These are phyloP conservation scores for Monarcha castaneiventris DNA, from an alignment of 2,113 vertebrate species.

Conservation along the genomic window DNA sequence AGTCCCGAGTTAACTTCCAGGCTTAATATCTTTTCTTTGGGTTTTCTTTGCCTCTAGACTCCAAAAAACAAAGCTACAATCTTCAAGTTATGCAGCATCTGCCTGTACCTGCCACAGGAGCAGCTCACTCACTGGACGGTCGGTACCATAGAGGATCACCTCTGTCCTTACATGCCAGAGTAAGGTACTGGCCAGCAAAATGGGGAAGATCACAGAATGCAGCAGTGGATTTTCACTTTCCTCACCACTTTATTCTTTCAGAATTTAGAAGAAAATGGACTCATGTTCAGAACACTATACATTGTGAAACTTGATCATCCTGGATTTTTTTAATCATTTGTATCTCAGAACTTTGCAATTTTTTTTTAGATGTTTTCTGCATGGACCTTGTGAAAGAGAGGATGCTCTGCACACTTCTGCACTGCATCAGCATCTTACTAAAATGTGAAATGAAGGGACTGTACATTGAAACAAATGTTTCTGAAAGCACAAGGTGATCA, in stretches of 20 bases:
- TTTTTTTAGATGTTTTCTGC: conserved; percentile 83
- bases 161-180: conserved; percentile 97
- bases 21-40: neutral
- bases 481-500: conserved; percentile 79
- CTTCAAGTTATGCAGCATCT: conserved; percentile 99
- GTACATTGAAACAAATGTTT: conserved; percentile 87
- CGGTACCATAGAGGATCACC: conserved; percentile 98
- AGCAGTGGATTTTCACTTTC: conserved; percentile 85
- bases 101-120: conserved; percentile 98
- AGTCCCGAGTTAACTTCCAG: neutral
- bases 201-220: conserved; percentile 84
- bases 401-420: conserved; percentile 83
- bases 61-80: conserved; percentile 99
- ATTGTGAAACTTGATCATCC: conserved; percentile 87
- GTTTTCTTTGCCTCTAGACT: conserved; percentile 78
- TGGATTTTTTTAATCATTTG: conserved; percentile 84
- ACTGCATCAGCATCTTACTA: conserved; percentile 85
- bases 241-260: conserved; percentile 81
- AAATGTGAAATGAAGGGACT: conserved; percentile 91
- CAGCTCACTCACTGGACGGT: conserved; percentile 99
- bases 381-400: conserved; percentile 94
- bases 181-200: conserved; percentile 85
- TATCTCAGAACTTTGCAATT: conserved; percentile 80
- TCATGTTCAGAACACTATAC: conserved; percentile 94
- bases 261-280: conserved; percentile 90